phyloP scores from a whole-genome alignment of 2,797 vertebrate species.

The Pangasius larnaudii region DNA sequence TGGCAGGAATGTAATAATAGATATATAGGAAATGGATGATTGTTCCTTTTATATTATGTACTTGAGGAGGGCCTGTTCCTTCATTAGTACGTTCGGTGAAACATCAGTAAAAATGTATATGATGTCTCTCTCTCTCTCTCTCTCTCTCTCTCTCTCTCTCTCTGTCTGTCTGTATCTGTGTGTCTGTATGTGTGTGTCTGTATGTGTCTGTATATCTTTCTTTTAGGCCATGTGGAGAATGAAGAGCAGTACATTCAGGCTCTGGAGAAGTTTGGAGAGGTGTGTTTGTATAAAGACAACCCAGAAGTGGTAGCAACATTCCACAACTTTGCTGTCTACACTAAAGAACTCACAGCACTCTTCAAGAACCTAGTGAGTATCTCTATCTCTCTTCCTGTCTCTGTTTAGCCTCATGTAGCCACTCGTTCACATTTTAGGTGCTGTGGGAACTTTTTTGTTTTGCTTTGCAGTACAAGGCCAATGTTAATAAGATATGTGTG shows the following conservation, averaged over 20 bases:
- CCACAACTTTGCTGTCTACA: slow-evolving; percentile 89
- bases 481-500: not conserved
- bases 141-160: no score
- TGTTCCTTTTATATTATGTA: no score
- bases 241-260: slow-evolving; percentile 92
- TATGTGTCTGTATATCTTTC: slow-evolving; percentile 49
- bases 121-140: not conserved
- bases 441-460: slow-evolving; percentile 19
- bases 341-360: slow-evolving; percentile 92
- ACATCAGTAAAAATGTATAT: not conserved
- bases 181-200: not conserved
- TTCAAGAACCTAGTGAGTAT: slow-evolving; percentile 95
- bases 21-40: not conserved
- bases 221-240: slow-evolving; percentile 89
- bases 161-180: no score
- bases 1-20: not conserved
- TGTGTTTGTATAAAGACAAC: slow-evolving; percentile 83
- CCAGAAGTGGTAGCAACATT: slow-evolving; percentile 85
- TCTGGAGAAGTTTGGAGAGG: slow-evolving; percentile 90
- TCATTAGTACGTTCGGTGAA: not conserved
- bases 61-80: not conserved
- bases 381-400: not conserved
- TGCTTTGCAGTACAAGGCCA: slow-evolving; percentile 18
- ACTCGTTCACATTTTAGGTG: not conserved
- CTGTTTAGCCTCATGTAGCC: not conserved